Evolutionary conservation across 2,113 vertebrate species (phyloP), one percentile per base, ranked within the genome.

Genomic region (Ia io): DNA sequence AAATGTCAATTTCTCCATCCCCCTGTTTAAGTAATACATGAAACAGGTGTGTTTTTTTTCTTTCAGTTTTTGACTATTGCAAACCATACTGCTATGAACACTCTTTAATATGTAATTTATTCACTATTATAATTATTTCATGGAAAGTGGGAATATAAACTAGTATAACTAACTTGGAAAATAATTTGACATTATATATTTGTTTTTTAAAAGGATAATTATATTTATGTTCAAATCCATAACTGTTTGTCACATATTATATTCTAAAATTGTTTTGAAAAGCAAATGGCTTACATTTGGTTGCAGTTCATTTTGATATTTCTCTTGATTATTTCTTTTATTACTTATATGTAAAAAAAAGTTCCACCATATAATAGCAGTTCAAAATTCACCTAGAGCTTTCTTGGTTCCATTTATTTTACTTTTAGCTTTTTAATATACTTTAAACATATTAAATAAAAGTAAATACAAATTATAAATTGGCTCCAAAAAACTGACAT

Each of bases 161-260:
- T 79, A 14, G 42, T 69, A 35, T n/a, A 93, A 79, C 51, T 82
- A 91, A 83, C 87, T 63, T 86, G 35, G 13, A 67, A 69, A 59
- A 76, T 56, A 53, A 76, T 8, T 53, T 82, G 35, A 78, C 14
- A 73, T 71, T 67, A 67, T 90, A 73, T 76, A 67, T 83, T 79
- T 93, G 16, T n/a, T 94, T 95, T 78, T 74, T 6, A 70, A 84
- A 91, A 69, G 42, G 47, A 22, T 91, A 69, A 95, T 86, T 96
- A 30, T 40, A 88, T 59, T 91, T 70, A 92, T 47, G 9, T 63
- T 92, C 6, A 42, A 42, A 28, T 83, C 13, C 49, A 86, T 69
- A 93, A 79, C 28, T 90, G 25, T 30, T 84, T 71, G 76, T 69
- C 22, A 90, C 30, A 51, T 76, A 77, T 9, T 80, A n/a, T 30